Percentiles rank a stretch among this genome's conserved stretches.
Evolutionary conservation across 1,140 invertebrate species (phyloP).

Genomic region (Cydia pomonella): DNA sequence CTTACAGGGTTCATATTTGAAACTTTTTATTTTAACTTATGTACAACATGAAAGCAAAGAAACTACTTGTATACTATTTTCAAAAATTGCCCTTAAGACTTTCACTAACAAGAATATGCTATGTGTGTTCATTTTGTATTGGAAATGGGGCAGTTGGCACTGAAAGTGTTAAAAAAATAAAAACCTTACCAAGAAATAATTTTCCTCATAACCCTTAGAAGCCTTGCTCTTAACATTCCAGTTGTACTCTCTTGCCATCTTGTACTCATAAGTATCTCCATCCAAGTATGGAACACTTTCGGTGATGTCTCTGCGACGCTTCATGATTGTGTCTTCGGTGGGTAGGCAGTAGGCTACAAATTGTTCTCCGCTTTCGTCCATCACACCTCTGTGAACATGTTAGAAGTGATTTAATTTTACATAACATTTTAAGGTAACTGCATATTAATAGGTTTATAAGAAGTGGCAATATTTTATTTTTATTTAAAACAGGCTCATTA

Average conservation of each 20-base stretch:
- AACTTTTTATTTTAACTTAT: too few relatives aligned
- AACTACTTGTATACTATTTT: too few relatives aligned
- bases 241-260: constrained; percentile 97
- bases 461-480: too few relatives aligned
- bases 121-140: background rate
- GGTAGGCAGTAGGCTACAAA: constrained; percentile 99
- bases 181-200: constrained; percentile 93
- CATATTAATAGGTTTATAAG: too few relatives aligned
- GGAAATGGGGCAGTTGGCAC: background rate
- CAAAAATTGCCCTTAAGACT: too few relatives aligned
- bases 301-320: constrained; percentile 90
- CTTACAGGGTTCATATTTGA: too few relatives aligned
- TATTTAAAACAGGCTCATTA: too few relatives aligned
- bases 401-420: too few relatives aligned
- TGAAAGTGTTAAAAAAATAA: constrained; percentile 24
- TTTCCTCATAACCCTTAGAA: constrained; percentile 98
- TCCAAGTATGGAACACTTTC: constrained; percentile 92
- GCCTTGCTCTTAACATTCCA: constrained; percentile 99
- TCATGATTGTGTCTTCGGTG: constrained; percentile 94
- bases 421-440: too few relatives aligned
- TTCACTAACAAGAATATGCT: too few relatives aligned
- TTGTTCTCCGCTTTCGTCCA: constrained; percentile 99
- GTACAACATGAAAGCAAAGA: too few relatives aligned
- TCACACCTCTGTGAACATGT: constrained; percentile 88
- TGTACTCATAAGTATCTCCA: constrained; percentile 96